These are phyloP conservation scores for Coelogynopora nodosa DNA, from an alignment of 2,888 invertebrate genomes.

Conservation along the genomic window DNA sequence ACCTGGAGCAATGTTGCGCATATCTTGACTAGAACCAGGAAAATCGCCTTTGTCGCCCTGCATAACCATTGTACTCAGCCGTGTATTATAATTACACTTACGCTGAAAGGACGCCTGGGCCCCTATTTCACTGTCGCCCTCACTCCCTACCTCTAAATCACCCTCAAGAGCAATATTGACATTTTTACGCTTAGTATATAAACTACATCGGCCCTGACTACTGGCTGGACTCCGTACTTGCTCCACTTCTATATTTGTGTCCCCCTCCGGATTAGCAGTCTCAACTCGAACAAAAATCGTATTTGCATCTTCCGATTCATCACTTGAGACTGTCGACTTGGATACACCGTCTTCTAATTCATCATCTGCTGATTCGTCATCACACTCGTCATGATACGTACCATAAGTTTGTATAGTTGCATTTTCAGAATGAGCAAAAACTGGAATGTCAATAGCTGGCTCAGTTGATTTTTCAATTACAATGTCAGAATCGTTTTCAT, in stretches of 20 bases:
- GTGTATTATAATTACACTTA: neutral
- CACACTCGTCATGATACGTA: neutral
- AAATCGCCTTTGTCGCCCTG: conserved; percentile 5
- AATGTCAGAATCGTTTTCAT: too few relatives aligned
- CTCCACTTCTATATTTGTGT: neutral
- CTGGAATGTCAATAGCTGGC: too few relatives aligned
- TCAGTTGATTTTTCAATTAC: neutral
- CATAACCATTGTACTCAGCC: neutral
- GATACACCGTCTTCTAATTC: neutral
- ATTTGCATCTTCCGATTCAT: neutral
- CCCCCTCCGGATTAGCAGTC: neutral
- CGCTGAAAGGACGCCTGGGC: neutral
- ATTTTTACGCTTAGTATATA: neutral
- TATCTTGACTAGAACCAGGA: neutral
- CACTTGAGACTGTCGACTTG: neutral
- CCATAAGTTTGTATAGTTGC: too few relatives aligned
- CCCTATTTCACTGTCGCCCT: neutral
- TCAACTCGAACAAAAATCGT: neutral
- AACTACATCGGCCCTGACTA: neutral
- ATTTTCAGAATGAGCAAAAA: too few relatives aligned
- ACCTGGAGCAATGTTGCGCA: neutral
- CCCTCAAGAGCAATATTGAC: neutral
- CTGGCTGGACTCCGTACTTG: neutral
- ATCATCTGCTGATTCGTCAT: neutral
- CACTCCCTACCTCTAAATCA: neutral